phyloP scores from a whole-genome alignment of 1,140 invertebrate species.

The Thaumetopoea pityocampa region DNA sequence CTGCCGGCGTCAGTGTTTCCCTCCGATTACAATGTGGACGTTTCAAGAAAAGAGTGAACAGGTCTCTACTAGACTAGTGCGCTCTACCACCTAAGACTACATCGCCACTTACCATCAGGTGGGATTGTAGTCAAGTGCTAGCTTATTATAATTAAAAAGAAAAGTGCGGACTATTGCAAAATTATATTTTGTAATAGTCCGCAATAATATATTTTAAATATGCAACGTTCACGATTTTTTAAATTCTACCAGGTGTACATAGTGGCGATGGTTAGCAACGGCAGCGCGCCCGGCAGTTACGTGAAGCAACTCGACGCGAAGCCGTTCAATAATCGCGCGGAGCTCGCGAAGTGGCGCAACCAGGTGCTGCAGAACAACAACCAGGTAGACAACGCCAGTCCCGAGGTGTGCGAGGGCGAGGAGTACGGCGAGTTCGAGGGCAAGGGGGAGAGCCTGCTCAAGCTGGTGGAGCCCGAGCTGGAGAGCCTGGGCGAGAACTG shows the following conservation, averaged over 20 bases:
- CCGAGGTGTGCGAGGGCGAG: conserved; percentile 72
- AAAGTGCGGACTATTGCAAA: too few relatives aligned
- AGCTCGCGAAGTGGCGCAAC: conserved; percentile 57
- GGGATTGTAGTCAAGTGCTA: too few relatives aligned
- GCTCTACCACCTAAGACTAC: too few relatives aligned
- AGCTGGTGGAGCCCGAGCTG: conserved; percentile 95
- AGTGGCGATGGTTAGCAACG: conserved; percentile 92
- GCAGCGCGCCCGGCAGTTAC: conserved; percentile 79
- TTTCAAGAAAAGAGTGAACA: too few relatives aligned
- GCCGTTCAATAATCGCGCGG: conserved; percentile 48
- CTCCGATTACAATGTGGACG: too few relatives aligned
- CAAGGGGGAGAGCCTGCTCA: conserved; percentile 88
- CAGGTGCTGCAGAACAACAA: conserved; percentile 46
- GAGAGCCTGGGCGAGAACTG: conserved; percentile 94
- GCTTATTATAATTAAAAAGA: too few relatives aligned
- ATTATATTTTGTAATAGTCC: too few relatives aligned
- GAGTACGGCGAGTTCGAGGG: conserved; percentile 85
- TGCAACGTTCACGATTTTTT: too few relatives aligned
- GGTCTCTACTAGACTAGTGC: too few relatives aligned
- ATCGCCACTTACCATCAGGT: too few relatives aligned
- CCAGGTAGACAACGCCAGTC: conserved; percentile 42
- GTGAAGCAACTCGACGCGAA: conserved; percentile 65
- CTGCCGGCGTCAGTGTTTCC: too few relatives aligned
- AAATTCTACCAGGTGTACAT: conserved; percentile 96
- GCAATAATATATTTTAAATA: too few relatives aligned